Conservation (phyloP, 2,113 vertebrate genomes). For the Pelobates fuscus region DNA sequence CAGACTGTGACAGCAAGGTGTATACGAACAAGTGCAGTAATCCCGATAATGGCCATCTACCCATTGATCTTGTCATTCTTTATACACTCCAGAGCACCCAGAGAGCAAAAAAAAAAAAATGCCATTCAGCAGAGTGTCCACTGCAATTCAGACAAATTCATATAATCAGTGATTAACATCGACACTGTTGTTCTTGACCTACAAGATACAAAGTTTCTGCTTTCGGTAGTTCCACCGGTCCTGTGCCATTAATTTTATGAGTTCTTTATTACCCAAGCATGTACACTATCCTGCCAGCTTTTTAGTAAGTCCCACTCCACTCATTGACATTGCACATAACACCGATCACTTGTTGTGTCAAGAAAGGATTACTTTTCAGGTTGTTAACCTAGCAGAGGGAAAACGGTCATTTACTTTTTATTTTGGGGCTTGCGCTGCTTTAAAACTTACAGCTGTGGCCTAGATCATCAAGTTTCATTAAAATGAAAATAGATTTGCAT, state of each 20-base stretch:
- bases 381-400: background rate
- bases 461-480: no score
- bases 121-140: constrained; percentile 26
- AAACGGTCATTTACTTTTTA: no score
- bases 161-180: constrained; percentile 18
- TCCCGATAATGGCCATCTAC: constrained; percentile 19
- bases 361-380: background rate
- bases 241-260: constrained; percentile 40
- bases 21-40: constrained; percentile 14
- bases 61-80: constrained; percentile 25
- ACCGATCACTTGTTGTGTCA: constrained; percentile 1
- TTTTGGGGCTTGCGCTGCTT: no score
- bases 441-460: no score
- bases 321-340: constrained; percentile 39
- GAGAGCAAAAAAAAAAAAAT: constrained; percentile 6
- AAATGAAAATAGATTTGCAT: no score
- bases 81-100: background rate
- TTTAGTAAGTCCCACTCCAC: constrained; percentile 22
- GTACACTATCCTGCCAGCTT: constrained; percentile 7
- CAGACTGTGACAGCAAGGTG: background rate
- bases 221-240: constrained; percentile 13
- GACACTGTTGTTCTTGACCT: constrained; percentile 31
- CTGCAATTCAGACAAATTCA: background rate
- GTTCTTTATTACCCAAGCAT: constrained; percentile 20
- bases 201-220: constrained; percentile 39